A percentile compares a stretch with the other conserved stretches of the same genome.
Conservation (phyloP, 1,140 invertebrate species). For the Branchinecta lynchi region DNA sequence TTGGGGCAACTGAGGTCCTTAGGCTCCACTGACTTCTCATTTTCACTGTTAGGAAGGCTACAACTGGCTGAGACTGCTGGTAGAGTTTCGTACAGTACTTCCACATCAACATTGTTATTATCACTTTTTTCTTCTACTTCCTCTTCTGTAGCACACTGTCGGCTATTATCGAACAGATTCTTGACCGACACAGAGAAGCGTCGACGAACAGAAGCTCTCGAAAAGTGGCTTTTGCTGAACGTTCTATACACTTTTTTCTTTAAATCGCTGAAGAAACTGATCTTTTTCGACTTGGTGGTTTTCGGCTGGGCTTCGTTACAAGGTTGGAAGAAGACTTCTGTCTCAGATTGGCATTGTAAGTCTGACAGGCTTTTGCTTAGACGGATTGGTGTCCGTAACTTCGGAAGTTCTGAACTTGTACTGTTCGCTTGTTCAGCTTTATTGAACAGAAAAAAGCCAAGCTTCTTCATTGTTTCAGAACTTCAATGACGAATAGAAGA, state of each 20-base stretch:
- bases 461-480: too few relatives aligned
- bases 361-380: conserved; percentile 4
- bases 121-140: neutral
- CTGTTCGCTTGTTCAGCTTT: too few relatives aligned
- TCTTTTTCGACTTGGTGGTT: neutral
- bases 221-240: neutral
- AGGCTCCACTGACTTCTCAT: neutral
- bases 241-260: conserved; percentile 4
- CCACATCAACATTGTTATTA: conserved; percentile 7
- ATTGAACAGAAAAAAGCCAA: too few relatives aligned
- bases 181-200: neutral
- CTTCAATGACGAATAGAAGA: too few relatives aligned
- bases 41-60: neutral
- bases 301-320: neutral
- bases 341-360: neutral
- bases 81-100: neutral
- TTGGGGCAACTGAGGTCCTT: neutral
- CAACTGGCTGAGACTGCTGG: neutral
- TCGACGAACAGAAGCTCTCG: neutral
- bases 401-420: too few relatives aligned
- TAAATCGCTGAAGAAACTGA: neutral
- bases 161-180: neutral
- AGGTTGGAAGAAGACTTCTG: neutral
- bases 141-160: neutral
- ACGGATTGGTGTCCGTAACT: neutral